Percentiles rank a stretch among this genome's conserved stretches.
phyloP scores from a whole-genome alignment of 2,888 invertebrate genomes.

The Drosophila seclusa region DNA sequence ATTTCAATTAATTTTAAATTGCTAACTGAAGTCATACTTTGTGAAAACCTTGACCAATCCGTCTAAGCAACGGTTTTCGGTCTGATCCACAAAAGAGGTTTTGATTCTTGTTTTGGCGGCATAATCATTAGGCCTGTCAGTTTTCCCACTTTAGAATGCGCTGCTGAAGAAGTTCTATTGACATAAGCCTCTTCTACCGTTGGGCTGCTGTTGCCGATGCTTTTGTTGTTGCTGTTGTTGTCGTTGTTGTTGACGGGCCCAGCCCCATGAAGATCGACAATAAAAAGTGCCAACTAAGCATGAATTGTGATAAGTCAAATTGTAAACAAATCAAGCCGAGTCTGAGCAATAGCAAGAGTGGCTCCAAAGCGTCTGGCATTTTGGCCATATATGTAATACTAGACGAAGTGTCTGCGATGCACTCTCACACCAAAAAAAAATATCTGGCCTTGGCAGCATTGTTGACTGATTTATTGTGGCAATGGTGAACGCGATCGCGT shows the following conservation, averaged over 20 bases:
- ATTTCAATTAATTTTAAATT: not conserved
- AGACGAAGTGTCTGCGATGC: constrained; percentile 57
- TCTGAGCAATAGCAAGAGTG: constrained; percentile 45
- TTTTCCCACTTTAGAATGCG: constrained; percentile 66
- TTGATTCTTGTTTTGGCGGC: constrained; percentile 21
- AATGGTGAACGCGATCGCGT: constrained; percentile 39
- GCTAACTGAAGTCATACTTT: not conserved
- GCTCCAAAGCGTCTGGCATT: constrained; percentile 79
- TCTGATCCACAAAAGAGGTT: not conserved
- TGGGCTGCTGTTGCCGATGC: constrained; percentile 29
- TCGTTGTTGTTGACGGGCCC: constrained; percentile 28
- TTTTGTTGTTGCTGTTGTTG: constrained; percentile 6
- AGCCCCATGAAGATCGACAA: constrained; percentile 27
- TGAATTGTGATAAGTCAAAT: constrained; percentile 74
- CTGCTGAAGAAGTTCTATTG: constrained; percentile 80
- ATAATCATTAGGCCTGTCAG: constrained; percentile 75
- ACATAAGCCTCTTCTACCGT: constrained; percentile 59
- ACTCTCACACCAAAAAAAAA: constrained; percentile 21
- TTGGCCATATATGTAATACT: constrained; percentile 58
- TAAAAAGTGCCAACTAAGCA: constrained; percentile 77
- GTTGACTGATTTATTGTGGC: constrained; percentile 80
- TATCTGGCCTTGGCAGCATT: constrained; percentile 55
- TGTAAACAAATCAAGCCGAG: constrained; percentile 69
- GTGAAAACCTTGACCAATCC: constrained; percentile 59
- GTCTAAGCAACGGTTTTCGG: not conserved